A percentile compares a stretch with the other conserved stretches of the same genome.
phyloP scores from a whole-genome alignment of 2,113 vertebrate species.

The Rissa tridactyla region DNA sequence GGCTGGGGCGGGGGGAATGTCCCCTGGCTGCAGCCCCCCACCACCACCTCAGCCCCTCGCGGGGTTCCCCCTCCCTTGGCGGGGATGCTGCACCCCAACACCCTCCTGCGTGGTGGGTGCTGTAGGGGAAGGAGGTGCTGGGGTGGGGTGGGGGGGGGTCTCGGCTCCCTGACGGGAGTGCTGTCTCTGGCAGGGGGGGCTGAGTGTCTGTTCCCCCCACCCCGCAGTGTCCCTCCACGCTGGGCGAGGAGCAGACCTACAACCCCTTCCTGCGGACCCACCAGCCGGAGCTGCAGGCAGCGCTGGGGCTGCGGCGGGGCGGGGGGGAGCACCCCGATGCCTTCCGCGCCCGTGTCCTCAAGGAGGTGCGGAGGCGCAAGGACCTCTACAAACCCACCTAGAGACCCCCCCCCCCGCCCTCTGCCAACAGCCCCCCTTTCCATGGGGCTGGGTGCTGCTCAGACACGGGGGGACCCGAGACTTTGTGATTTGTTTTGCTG shows the following conservation, averaged over 20 bases:
- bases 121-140: too few species aligned
- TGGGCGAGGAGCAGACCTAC: constrained; percentile 91
- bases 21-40: not conserved
- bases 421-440: accelerated
- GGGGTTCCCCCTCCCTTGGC: constrained; percentile 82
- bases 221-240: constrained; percentile 89
- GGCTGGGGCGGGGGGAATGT: not conserved
- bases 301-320: constrained; percentile 78
- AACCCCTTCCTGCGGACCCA: constrained; percentile 95
- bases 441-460: accelerated
- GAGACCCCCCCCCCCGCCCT: not conserved
- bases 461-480: accelerated
- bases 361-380: constrained; percentile 87
- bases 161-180: not conserved
- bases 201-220: not conserved
- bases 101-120: not conserved
- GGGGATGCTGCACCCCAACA: constrained; percentile 55
- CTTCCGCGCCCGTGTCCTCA: constrained; percentile 88
- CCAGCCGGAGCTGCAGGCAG: constrained; percentile 81
- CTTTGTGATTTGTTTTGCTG: not conserved
- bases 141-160: not conserved
- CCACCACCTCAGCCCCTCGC: not conserved
- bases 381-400: constrained; percentile 84
- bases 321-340: constrained; percentile 74
- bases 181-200: not conserved